Base-by-base conservation (phyloP, 2,888 invertebrate genomes). In the Ephialtes manifestator region DNA sequence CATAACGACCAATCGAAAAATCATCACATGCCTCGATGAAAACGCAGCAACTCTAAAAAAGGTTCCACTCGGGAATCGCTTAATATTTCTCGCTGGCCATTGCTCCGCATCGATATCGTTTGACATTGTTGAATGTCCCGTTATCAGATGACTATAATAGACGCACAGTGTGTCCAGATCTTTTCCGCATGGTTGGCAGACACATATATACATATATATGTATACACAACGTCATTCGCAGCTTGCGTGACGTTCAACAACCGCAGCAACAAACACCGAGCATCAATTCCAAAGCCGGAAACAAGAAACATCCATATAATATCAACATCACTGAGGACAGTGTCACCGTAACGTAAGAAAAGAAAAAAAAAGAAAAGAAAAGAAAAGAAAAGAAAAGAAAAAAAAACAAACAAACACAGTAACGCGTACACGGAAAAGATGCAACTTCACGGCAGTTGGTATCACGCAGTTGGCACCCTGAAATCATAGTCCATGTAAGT, bases 101-200 rank as follows among this genome's bases (percentile, higher is more conserved):
- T 55, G 18, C 31, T 53, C 20, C 65, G 13, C 46, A 28, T 31
- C 39, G 55, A 68, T 80, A 55, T 80, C 53, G 53, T 68, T 79
- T 70, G 85, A 39, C 58, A 68, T 63, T 65, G 89, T 89, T 86
- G 89, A 78, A 90, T 91, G 89, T 90, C 91, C 92, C 91, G 92
- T 92, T 92, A 90, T 58, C 67, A 39, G 24, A 28, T 53, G 71
- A 58, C 24, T 31, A 24, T 35, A 48, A 58, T 53, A n/a, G n/a
- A n/a, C n/a, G 72, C 18, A n/a, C 71, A 63, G 51, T 78, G 48
- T 71, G 84, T 83, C 87, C 86, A 89, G 88, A 91, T 91, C 88
- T 87, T 90, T 91, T 90, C 88, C 89, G 91, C 89, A 90, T 91
- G 88, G 89, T 46, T 71, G 85, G 58, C 68, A 81, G 15, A 39